These are phyloP conservation scores for Ondatra zibethicus DNA, from an alignment of 2,113 vertebrate genomes.

Conservation along the genomic window DNA sequence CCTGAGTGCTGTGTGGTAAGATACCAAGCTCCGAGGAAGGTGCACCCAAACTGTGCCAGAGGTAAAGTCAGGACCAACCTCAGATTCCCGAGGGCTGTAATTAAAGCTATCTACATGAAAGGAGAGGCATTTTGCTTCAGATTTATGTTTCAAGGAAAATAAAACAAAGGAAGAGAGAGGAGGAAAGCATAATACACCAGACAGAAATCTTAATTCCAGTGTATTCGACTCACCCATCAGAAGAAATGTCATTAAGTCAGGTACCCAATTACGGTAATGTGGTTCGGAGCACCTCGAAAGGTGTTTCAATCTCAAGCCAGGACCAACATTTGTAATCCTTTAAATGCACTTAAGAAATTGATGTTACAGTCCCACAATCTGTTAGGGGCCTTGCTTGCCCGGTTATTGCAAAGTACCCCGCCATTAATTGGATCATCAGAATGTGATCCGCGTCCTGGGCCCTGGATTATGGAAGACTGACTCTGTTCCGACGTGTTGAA, in stretches of 20 bases:
- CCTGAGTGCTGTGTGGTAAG: slow-evolving; percentile 50
- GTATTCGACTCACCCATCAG: slow-evolving; percentile 82
- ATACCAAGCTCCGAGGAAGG: slow-evolving; percentile 60
- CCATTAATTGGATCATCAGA: slow-evolving; percentile 99
- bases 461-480: slow-evolving; percentile 96
- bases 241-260: slow-evolving; percentile 89
- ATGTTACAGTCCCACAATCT: slow-evolving; percentile 95
- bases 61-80: slow-evolving; percentile 80
- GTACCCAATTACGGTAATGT: slow-evolving; percentile 95
- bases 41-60: slow-evolving; percentile 76
- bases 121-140: slow-evolving; percentile 78
- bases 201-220: slow-evolving; percentile 83
- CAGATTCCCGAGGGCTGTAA: slow-evolving; percentile 78
- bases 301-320: slow-evolving; percentile 91
- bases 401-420: slow-evolving; percentile 93
- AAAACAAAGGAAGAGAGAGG: slow-evolving; percentile 25
- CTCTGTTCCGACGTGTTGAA: slow-evolving; percentile 94
- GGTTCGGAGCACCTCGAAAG: slow-evolving; percentile 90
- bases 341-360: slow-evolving; percentile 99
- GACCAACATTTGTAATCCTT: slow-evolving; percentile 98
- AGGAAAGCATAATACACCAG: slow-evolving; percentile 78
- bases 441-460: slow-evolving; percentile 96
- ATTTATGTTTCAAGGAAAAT: slow-evolving; percentile 77
- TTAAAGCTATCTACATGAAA: slow-evolving; percentile 82
- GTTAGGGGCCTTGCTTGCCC: slow-evolving; percentile 93